Conservation (phyloP, 2,888 invertebrate species). For the Callinectes sapidus region DNA sequence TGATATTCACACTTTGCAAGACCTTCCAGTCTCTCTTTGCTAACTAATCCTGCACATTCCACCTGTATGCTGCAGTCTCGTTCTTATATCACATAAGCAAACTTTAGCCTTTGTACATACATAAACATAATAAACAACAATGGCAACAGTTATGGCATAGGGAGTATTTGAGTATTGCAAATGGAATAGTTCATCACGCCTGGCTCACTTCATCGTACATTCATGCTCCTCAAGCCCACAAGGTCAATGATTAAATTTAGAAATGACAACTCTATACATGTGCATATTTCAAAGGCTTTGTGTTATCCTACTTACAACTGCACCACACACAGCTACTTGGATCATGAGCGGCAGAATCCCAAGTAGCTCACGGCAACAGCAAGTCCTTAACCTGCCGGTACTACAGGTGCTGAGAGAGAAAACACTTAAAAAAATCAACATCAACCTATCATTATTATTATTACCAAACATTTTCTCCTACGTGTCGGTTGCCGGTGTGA, state of each 20-base stretch:
- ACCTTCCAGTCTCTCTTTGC: neutral
- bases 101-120: neutral
- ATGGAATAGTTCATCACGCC: neutral
- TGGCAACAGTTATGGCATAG: neutral
- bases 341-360: neutral
- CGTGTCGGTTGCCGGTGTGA: neutral
- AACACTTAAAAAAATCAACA: neutral
- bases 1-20: neutral
- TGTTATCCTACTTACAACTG: neutral
- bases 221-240: neutral
- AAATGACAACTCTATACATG: neutral
- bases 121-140: neutral
- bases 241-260: neutral
- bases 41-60: neutral
- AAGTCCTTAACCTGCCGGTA: neutral
- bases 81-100: neutral
- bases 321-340: neutral
- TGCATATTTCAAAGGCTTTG: neutral
- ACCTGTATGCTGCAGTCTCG: neutral
- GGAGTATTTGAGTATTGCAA: neutral
- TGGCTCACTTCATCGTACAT: neutral
- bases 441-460: neutral
- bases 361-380: neutral
- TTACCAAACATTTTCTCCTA: neutral
- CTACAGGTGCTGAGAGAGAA: neutral